Percentiles rank a stretch among this genome's conserved stretches.
phyloP scores from a whole-genome alignment of 2,888 invertebrate genomes.

The Lasioglossum pauxillum region DNA sequence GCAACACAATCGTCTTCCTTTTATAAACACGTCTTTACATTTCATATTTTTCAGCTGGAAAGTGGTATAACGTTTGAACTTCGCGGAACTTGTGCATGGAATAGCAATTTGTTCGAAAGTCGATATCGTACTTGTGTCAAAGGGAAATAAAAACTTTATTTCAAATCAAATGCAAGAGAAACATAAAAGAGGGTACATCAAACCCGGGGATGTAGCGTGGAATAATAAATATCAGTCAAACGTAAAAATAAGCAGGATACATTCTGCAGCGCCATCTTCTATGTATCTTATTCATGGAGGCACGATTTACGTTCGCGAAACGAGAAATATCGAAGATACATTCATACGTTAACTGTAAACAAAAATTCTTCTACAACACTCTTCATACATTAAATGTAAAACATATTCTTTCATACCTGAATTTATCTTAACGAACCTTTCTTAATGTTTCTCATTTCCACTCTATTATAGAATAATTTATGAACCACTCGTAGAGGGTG shows the following conservation, averaged over 20 bases:
- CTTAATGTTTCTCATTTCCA: neutral
- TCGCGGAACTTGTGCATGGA: neutral
- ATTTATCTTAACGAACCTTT: neutral
- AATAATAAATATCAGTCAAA: conserved; percentile 11
- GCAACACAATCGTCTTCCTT: neutral
- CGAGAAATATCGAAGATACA: neutral
- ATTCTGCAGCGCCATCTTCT: neutral
- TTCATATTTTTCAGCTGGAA: neutral
- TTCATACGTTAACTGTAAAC: neutral
- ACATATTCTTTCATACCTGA: neutral
- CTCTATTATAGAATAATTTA: neutral
- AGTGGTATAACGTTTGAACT: neutral
- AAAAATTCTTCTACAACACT: neutral
- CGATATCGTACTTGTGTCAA: neutral
- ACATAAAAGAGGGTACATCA: neutral
- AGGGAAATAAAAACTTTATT: conserved; percentile 5
- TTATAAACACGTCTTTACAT: neutral
- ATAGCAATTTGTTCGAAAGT: conserved; percentile 7
- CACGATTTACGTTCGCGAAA: neutral
- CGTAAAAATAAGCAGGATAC: neutral
- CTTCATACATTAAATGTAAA: neutral
- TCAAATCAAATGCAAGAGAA: neutral
- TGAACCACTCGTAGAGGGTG: neutral
- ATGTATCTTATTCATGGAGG: neutral
- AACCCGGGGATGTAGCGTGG: neutral